Evolutionary conservation across 2,113 vertebrate genomes (phyloP), one percentile per base, ranked within the genome.

Genomic region (Pica pica): DNA sequence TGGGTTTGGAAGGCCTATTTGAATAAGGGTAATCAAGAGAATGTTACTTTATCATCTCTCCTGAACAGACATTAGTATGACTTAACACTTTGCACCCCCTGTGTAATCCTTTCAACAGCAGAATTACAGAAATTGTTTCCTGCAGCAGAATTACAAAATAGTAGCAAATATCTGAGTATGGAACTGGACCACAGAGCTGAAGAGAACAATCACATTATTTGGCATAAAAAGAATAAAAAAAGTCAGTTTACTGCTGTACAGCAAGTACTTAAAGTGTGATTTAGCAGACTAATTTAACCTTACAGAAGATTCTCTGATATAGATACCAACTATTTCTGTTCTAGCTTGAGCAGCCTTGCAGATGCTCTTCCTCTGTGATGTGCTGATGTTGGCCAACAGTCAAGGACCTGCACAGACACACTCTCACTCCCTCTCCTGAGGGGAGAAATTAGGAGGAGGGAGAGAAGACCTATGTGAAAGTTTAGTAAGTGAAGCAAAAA

Each of bases 381-480:
- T 14, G n/a, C 23, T 87, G 80, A 57, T 0, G 1, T 0, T 53
- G 59, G 31, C 24, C 20, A 63, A 5, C 7, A 59, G 44, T 10
- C 15, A 73, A 60, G n/a, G 31, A 87, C 41, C 19, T 3, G 39
- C 59, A 31, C 19, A 81, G 50, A 59, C 7, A 3, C 27, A 52
- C 0, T 0, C 18, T 86, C 14, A 3, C 19, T 73, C 35, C 33
- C 14, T 39, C 30, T 77, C 13, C 68, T 57, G 6, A 21, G 28
- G 31, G 39, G 26, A 91, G 21, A 44, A 87, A 53, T 24, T 8
- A 31, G n/a, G 39, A 87, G 42, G 37, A 57, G 75, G 27, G 11
- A 2, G 1, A 68, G 64, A 87, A 84, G 28, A 22, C 6, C 35
- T 15, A 16, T 5, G 37, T 64, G 80, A 33, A 56, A 35, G 18